Base-by-base conservation (phyloP, 2,113 vertebrate species). In the Phrynocephalus versicolor region DNA sequence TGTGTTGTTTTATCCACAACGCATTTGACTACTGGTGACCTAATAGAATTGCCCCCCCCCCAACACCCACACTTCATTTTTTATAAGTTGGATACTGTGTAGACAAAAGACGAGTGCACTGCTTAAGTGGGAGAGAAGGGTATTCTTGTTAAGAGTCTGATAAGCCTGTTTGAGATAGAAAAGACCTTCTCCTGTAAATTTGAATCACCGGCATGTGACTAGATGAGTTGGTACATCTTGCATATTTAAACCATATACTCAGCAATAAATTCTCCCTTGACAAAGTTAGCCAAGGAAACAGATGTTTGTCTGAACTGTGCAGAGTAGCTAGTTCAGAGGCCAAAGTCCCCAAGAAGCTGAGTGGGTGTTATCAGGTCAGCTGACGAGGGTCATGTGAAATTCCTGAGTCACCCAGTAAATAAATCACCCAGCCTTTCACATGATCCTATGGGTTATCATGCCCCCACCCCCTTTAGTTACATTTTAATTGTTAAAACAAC, bases 301-400 rank as follows among this genome's bases (percentile, higher is more conserved):
- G 87, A 51, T 69, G 30, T 73, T 81, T 77, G 64, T 15, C 64
- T 19, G 45, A 0, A 79, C 92, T 92, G 79, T 90, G 90, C 87
- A 92, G 93, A 21, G 9, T 67, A 58, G 30, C 79, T 88, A 74
- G 85, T 80, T 89, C 77, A 30, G 25, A 71, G 67, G 55, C n/a
- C 39, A 90, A 91, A 86, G 79, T 74, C 65, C 87, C 33, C 83
- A 33, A 79, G n/a, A 73, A 93, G 72, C 9, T 3, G 10, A 21
- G 15, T 25, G 15, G 62, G 2, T 27, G 21, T 18, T 1, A 74
- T 37, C 27, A 0, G 25, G 76, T 88, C 81, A 89, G 91, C 85
- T 89, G 91, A 91, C 37, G 64, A 12, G 10, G 77, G 45, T 92
- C 92, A 92, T 92, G 85, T 51, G 30, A 30, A 1, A 3, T 73